Conservation (phyloP, 2,888 invertebrate genomes). For the Nasonia oneida region DNA sequence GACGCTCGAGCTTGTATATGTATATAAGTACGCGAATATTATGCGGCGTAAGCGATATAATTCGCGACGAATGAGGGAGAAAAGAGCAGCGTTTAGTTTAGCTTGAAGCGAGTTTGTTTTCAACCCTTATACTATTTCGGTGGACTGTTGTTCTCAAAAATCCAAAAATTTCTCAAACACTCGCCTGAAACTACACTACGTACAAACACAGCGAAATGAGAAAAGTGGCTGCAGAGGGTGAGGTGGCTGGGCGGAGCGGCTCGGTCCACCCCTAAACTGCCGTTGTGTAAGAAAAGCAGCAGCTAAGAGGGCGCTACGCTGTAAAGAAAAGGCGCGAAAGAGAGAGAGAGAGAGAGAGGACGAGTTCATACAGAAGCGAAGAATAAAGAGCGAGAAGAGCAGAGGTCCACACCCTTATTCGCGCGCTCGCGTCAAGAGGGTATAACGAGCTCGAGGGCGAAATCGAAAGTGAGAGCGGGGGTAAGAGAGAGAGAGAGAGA, state of each 20-base stretch:
- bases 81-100: constrained; percentile 41
- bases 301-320: constrained; percentile 64
- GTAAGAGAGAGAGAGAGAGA: background rate
- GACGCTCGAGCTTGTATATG: constrained; percentile 72
- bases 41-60: constrained; percentile 41
- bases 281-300: constrained; percentile 71
- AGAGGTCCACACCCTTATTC: constrained; percentile 66
- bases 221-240: constrained; percentile 65
- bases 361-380: constrained; percentile 15
- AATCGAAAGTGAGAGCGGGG: constrained; percentile 76
- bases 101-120: background rate
- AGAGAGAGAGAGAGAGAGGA: constrained; percentile 46
- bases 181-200: constrained; percentile 8
- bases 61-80: constrained; percentile 12
- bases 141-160: background rate
- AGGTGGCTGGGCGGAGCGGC: constrained; percentile 74
- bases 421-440: constrained; percentile 72
- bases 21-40: constrained; percentile 39
- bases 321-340: constrained; percentile 43
- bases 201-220: constrained; percentile 40
- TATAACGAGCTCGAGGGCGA: constrained; percentile 76
- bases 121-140: background rate
- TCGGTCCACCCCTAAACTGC: constrained; percentile 76
- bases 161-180: background rate
- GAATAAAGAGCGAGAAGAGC: constrained; percentile 58